Evolutionary conservation across 2,113 vertebrate genomes (phyloP).

Genomic region (Micromys minutus): DNA sequence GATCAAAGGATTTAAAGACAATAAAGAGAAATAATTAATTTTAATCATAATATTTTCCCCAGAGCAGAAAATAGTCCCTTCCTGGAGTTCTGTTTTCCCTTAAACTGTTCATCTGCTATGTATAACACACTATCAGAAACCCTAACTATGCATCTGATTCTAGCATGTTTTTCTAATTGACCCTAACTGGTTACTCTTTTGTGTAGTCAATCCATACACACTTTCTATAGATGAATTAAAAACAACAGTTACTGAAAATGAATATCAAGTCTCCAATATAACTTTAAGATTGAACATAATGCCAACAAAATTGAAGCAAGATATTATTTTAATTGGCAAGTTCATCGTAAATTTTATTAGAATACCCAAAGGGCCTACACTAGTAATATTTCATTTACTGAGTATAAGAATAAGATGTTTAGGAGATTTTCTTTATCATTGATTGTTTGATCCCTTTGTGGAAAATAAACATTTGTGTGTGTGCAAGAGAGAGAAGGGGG

Average conservation of each 20-base stretch:
- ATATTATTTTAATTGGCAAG: not conserved
- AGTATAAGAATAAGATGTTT: not conserved
- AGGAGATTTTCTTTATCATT: not conserved
- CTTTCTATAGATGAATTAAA: not conserved
- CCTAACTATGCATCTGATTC: not conserved
- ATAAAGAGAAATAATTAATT: not conserved
- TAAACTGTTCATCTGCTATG: not conserved
- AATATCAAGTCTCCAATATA: not conserved
- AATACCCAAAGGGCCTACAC: not conserved
- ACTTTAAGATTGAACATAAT: not conserved
- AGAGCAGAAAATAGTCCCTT: not conserved
- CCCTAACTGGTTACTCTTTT: not conserved
- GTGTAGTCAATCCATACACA: not conserved
- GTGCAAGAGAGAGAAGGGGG: too few relatives aligned
- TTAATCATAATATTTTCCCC: not conserved
- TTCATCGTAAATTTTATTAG: not conserved
- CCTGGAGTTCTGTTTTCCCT: not conserved
- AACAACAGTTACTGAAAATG: not conserved
- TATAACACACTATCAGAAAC: not conserved
- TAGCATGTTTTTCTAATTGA: not conserved
- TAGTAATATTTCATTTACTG: constrained; percentile 17
- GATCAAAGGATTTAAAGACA: not conserved
- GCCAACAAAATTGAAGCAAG: not conserved
- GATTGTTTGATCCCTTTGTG: not conserved
- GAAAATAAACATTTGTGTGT: not conserved